phyloP scores from a whole-genome alignment of 2,888 invertebrate species.

The Antheraea assamensis region DNA sequence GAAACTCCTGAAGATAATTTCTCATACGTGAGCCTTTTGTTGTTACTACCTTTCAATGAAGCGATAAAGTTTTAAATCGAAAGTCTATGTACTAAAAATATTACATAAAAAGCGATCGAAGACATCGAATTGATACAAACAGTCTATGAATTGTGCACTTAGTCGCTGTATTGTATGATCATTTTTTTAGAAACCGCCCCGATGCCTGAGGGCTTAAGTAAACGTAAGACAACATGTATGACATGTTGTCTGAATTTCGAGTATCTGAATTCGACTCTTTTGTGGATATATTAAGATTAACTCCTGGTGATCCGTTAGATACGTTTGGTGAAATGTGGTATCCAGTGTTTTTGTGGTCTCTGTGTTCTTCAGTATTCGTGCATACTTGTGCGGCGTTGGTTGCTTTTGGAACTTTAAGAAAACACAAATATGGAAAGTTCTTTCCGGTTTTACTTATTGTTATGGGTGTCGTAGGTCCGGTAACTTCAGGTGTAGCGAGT shows the following conservation, averaged over 20 bases:
- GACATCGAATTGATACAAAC: not conserved
- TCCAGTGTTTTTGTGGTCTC: slow-evolving; percentile 96
- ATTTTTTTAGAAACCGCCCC: slow-evolving; percentile 50
- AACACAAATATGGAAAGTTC: slow-evolving; percentile 97
- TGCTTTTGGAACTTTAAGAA: slow-evolving; percentile 94
- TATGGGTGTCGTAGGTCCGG: slow-evolving; percentile 94
- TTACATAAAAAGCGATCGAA: not conserved
- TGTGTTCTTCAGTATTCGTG: slow-evolving; percentile 96
- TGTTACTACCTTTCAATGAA: not conserved
- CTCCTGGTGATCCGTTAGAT: slow-evolving; percentile 84
- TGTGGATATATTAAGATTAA: slow-evolving; percentile 86
- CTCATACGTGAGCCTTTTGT: not conserved
- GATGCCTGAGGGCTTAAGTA: slow-evolving; percentile 69
- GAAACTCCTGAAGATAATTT: slow-evolving; percentile 8
- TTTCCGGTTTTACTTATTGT: slow-evolving; percentile 93
- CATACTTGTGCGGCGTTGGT: slow-evolving; percentile 95
- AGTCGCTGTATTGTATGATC: slow-evolving; percentile 14
- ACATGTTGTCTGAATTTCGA: slow-evolving; percentile 81
- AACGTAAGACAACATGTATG: slow-evolving; percentile 77
- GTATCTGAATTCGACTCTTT: slow-evolving; percentile 85
- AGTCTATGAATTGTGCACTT: not conserved
- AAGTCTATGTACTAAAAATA: not conserved
- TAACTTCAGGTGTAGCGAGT: slow-evolving; percentile 93
- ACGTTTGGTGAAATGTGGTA: slow-evolving; percentile 97
- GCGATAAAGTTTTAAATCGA: slow-evolving; percentile 7